These are phyloP conservation scores for Synanceia verrucosa DNA, from an alignment of 2,797 vertebrate genomes.

Conservation along the genomic window DNA sequence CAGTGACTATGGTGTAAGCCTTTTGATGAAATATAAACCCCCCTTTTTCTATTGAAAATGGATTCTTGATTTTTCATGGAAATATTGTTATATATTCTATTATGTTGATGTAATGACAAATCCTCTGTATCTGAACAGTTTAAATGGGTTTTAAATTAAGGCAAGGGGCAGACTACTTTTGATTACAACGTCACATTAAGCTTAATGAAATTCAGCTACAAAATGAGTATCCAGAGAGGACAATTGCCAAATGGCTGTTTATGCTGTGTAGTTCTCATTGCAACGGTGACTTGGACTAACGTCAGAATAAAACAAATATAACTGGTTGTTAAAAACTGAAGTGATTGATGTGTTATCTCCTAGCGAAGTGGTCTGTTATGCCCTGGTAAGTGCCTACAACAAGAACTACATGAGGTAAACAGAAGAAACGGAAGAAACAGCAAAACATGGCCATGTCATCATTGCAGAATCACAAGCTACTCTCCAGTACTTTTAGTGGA, in stretches of 20 bases:
- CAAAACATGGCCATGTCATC: conserved; percentile 71
- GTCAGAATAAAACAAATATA: conserved; percentile 52
- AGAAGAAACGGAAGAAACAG: conserved; percentile 63
- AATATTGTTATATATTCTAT: conserved; percentile 87
- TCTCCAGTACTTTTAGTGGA: conserved; percentile 80
- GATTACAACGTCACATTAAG: conserved; percentile 78
- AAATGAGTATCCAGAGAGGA: conserved; percentile 71
- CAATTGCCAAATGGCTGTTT: conserved; percentile 78
- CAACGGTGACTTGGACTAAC: conserved; percentile 57
- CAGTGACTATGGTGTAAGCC: conserved; percentile 96
- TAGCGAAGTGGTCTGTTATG: conserved; percentile 65
- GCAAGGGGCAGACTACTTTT: conserved; percentile 75
- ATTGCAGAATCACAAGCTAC: conserved; percentile 79
- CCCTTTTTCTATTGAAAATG: conserved; percentile 93
- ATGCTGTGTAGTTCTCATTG: conserved; percentile 75
- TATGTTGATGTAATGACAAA: conserved; percentile 84
- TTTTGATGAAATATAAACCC: conserved; percentile 94
- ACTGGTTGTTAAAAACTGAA: conserved; percentile 60
- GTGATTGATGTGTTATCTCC: conserved; percentile 56
- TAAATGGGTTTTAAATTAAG: conserved; percentile 82
- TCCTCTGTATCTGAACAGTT: conserved; percentile 82
- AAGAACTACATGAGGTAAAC: conserved; percentile 73
- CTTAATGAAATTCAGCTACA: conserved; percentile 80
- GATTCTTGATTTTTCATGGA: conserved; percentile 91
- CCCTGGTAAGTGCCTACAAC: conserved; percentile 87